Evolutionary conservation across 1,140 invertebrate genomes (phyloP).

Genomic region (Hydropsyche tenuis): DNA sequence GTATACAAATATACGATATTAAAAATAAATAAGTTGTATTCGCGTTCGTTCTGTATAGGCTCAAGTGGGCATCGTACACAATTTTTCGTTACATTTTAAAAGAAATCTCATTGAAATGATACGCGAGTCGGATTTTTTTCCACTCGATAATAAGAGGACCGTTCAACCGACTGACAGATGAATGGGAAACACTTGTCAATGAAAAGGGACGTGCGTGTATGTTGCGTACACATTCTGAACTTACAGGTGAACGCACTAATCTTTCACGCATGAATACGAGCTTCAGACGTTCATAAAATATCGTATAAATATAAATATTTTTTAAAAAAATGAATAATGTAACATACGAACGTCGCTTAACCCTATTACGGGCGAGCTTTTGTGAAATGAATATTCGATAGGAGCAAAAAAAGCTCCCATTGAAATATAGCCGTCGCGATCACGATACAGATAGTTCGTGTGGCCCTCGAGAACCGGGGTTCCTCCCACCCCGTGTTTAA

Average conservation of each 20-base stretch:
- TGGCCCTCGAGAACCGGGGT: slow-evolving; percentile 4
- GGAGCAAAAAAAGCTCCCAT: slow-evolving; percentile 2
- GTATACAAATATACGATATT: too few relatives aligned
- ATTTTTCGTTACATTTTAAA: too few relatives aligned
- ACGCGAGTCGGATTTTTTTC: too few relatives aligned
- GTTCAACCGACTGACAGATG: slow-evolving; percentile 21
- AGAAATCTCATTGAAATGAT: too few relatives aligned
- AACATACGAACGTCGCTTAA: slow-evolving; percentile 6
- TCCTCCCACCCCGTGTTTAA: slow-evolving; percentile 33
- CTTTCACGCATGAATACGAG: neutral
- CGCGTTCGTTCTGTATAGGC: too few relatives aligned
- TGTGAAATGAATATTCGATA: slow-evolving; percentile 27
- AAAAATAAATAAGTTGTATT: too few relatives aligned
- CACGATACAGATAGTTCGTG: slow-evolving; percentile 28
- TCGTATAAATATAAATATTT: too few relatives aligned
- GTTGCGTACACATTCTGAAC: neutral
- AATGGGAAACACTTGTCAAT: slow-evolving; percentile 12
- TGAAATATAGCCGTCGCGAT: slow-evolving; percentile 36
- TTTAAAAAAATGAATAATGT: too few relatives aligned
- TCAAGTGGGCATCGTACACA: too few relatives aligned
- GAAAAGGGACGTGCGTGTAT: neutral
- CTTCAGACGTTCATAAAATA: too few relatives aligned
- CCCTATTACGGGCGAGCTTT: slow-evolving; percentile 33
- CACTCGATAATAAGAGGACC: too few relatives aligned
- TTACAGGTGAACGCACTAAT: slow-evolving; percentile 14